Percentiles rank a stretch among this genome's conserved stretches.
Conservation (phyloP, 2,113 vertebrate genomes). For the Oncorhynchus clarkii region DNA sequence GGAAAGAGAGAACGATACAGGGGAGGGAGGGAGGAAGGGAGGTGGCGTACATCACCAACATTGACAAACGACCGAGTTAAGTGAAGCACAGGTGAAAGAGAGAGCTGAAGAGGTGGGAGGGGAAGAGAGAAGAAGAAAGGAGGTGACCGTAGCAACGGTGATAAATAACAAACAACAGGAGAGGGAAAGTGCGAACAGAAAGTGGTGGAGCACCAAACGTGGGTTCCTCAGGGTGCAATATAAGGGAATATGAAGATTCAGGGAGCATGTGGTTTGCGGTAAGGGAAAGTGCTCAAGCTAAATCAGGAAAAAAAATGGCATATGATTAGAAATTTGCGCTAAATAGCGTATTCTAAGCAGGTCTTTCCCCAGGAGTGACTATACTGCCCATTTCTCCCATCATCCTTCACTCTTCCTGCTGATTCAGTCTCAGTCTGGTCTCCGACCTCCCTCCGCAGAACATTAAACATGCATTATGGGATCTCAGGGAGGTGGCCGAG, state of each 20-base stretch:
- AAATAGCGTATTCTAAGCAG: slow-evolving; percentile 15
- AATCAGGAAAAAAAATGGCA: background rate
- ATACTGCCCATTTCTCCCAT: slow-evolving; percentile 37
- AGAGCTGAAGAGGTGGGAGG: background rate
- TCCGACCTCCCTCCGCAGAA: slow-evolving; percentile 47
- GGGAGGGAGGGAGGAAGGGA: background rate
- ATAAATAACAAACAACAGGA: slow-evolving; percentile 44
- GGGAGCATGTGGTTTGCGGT: background rate
- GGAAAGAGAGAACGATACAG: slow-evolving; percentile 31
- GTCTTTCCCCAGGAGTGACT: slow-evolving; percentile 27
- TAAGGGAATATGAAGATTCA: background rate
- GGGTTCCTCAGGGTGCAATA: background rate
- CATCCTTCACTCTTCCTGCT: slow-evolving; percentile 49
- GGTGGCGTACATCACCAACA: slow-evolving; percentile 1
- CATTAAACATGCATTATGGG: slow-evolving; percentile 72
- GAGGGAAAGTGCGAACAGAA: background rate
- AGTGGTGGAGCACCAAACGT: background rate
- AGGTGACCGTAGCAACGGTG: slow-evolving; percentile 26
- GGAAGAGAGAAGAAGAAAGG: background rate
- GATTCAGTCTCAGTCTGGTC: slow-evolving; percentile 27
- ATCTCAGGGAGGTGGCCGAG: slow-evolving; percentile 45
- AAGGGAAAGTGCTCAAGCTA: background rate
- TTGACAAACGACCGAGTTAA: slow-evolving; percentile 36
- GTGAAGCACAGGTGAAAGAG: slow-evolving; percentile 21
- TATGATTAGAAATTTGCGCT: slow-evolving; percentile 19